phyloP scores from a whole-genome alignment of 2,888 invertebrate species.

The Eupithecia pulchellata region DNA sequence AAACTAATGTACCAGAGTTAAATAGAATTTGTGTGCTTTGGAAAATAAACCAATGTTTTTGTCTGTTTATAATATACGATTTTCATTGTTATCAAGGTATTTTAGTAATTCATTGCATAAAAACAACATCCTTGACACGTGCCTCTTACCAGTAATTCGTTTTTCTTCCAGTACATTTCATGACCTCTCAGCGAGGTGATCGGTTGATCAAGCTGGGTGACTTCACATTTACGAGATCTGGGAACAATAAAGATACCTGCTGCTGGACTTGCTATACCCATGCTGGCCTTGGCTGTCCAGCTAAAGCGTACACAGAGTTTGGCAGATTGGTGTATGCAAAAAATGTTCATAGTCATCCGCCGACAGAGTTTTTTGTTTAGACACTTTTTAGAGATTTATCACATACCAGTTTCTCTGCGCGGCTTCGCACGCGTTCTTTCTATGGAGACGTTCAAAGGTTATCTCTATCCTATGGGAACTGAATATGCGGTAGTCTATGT shows the following conservation, averaged over 20 bases:
- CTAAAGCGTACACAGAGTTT: conserved; percentile 69
- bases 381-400: background rate
- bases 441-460: too few species aligned
- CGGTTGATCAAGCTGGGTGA: conserved; percentile 76
- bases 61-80: background rate
- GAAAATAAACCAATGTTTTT: too few species aligned
- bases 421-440: background rate
- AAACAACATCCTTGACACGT: background rate
- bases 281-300: conserved; percentile 67
- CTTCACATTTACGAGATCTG: conserved; percentile 71
- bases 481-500: too few species aligned
- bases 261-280: conserved; percentile 80
- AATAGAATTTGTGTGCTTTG: too few species aligned
- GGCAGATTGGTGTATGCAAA: conserved; percentile 67
- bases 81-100: background rate
- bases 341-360: conserved; percentile 76
- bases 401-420: too few species aligned
- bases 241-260: conserved; percentile 57
- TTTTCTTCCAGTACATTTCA: conserved; percentile 71
- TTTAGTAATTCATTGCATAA: background rate
- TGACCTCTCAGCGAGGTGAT: conserved; percentile 75
- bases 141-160: background rate
- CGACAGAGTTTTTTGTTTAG: conserved; percentile 80
- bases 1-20: too few species aligned
- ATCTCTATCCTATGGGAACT: too few species aligned